Evolutionary conservation across 2,113 vertebrate genomes (phyloP).

Genomic region (Oryzias javanicus): DNA sequence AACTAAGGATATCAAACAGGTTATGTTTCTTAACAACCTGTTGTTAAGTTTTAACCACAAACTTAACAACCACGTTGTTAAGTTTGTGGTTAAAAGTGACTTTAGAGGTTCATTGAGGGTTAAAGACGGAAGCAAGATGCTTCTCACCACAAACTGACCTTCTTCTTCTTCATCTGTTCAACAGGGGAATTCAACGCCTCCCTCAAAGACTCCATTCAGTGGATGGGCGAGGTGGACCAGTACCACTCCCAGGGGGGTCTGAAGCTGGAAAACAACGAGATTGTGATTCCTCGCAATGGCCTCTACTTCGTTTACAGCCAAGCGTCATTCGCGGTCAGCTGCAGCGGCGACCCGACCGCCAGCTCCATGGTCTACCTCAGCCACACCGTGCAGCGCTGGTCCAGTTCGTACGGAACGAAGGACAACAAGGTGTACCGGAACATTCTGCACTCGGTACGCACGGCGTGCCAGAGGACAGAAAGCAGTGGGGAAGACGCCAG

Average conservation of each 20-base stretch:
- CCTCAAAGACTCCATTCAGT: conserved; percentile 24
- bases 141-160: neutral
- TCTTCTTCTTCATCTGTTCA: neutral
- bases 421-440: neutral
- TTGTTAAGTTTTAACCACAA: no score
- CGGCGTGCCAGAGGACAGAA: conserved; percentile 44
- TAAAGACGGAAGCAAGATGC: no score
- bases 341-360: neutral
- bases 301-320: conserved; percentile 80
- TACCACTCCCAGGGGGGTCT: conserved; percentile 57
- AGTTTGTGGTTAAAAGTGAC: no score
- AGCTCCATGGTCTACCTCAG: conserved; percentile 53
- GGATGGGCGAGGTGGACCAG: conserved; percentile 58
- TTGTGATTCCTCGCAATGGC: conserved; percentile 57
- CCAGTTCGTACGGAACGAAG: neutral
- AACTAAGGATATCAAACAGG: no score
- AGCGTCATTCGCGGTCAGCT: conserved; percentile 66
- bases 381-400: conserved; percentile 60
- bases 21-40: no score
- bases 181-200: conserved; percentile 46
- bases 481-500: fast-evolving
- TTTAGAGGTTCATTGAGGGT: no score
- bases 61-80: no score
- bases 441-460: conserved; percentile 65
- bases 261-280: conserved; percentile 54